Evolutionary conservation across 1,140 invertebrate genomes (phyloP).

Genomic region (Stenopsyche tienmushanensis): DNA sequence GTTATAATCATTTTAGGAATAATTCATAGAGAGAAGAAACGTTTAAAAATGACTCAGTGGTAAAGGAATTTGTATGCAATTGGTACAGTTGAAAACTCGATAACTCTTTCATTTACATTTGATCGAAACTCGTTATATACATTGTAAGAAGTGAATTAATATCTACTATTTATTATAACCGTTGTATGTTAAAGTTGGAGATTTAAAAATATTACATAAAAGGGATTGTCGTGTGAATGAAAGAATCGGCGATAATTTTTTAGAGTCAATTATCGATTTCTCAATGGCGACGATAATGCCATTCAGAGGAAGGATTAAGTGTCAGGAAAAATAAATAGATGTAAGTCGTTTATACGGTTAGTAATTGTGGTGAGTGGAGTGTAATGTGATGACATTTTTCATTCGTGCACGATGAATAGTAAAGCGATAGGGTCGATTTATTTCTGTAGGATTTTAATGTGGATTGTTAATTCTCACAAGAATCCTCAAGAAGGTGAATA

Average conservation of each 20-base stretch:
- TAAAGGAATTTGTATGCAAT: too few species aligned
- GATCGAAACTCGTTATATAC: too few species aligned
- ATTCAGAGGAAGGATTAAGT: too few species aligned
- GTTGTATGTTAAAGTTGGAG: too few species aligned
- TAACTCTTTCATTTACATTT: too few species aligned
- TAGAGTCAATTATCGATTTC: neutral
- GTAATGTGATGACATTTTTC: neutral
- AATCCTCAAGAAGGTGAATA: neutral
- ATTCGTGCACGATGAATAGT: neutral
- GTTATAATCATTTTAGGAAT: too few species aligned
- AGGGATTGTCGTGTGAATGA: neutral
- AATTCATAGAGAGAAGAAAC: too few species aligned
- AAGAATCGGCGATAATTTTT: neutral
- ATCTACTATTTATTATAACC: too few species aligned
- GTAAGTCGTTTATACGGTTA: neutral
- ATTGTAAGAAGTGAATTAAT: too few species aligned
- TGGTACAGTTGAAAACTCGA: too few species aligned
- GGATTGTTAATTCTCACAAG: neutral
- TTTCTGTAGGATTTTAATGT: neutral
- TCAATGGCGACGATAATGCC: neutral
- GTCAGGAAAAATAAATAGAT: too few species aligned
- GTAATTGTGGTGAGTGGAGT: neutral
- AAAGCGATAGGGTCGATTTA: neutral
- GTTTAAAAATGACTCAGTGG: too few species aligned
- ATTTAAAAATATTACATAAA: neutral